Evolutionary conservation across 2,888 invertebrate species (phyloP), one percentile per base, ranked within the genome.

Genomic region (Oxyscelio sp.): DNA sequence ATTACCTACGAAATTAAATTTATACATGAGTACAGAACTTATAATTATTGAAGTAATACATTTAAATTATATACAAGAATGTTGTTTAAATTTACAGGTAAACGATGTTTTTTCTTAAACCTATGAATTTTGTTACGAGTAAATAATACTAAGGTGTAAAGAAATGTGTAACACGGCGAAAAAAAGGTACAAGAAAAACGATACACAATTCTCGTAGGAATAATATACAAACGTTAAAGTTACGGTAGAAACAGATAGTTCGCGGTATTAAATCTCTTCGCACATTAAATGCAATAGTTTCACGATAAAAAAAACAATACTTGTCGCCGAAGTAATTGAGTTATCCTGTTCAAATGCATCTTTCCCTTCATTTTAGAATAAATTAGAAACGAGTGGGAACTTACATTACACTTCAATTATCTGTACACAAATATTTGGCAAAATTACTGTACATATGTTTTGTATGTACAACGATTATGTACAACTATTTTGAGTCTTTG

Each of bases 401-500:
- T 56, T 65, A 65, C 2, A 45, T 31, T 75, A 45, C 27, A 65
- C 54, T 54, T 63, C 54, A 38, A 21, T 59, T 68, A 68, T 68
- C 68, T 81, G 52, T 77, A 77, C 78, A 83, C 50, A 70, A 66
- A 65, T 56, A 71, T 78, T 83, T 83, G 83, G 78, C 73, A 78
- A 77, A 83, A 77, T 71, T 83, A 78, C 83, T 83, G 65, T 75
- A 75, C 70, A 82, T 65, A 24, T 65, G 13, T 65, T 19, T 19
- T 48, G 2, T 71, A 61, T 70, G 61, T 63, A 70, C 61, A 70
- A 82, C 3, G n/a, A 13, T 52, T 48, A 75, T 65, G 45, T 65
- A 75, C 63, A 77, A 48, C 63, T 19, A 38, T 22, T 34, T 71
- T 65, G 45, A 74, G 68, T 56, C 15, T 27, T 22, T 17, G 24